Evolutionary conservation across 2,888 invertebrate genomes (phyloP), one percentile per base, ranked within the genome.

Genomic region (Phaedon cochleariae): DNA sequence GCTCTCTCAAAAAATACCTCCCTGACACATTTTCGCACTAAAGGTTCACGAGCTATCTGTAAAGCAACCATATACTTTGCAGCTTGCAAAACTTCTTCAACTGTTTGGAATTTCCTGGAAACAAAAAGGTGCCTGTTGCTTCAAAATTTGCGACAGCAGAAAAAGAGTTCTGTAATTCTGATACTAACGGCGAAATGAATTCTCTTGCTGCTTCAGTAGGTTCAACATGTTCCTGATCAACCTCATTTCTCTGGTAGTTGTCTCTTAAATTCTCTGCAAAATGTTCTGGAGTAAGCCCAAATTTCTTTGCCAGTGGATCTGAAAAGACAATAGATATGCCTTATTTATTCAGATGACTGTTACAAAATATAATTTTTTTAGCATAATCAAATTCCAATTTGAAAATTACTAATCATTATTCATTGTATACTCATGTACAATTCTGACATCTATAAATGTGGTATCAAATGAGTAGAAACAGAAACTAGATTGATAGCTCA

Each of bases 241-340:
- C 95, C 79, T 98, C 98, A 81, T 97, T 94, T 12, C 96, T 87
- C 81, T 96, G 95, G 82, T 98, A 98, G 82, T 96, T 96, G 79
- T 98, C 97, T 0, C 96, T 89, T 6, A 98, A 86, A 85, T 99
- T 98, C 85, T 98, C 97, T 0, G 96, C 97, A 82, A 96, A 97
- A 83, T 98, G 93, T 80, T 96, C 95, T 0, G 98, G 96, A 0
- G 92, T 90, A 58, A 99, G 85, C 67, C 98, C 98, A 83, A 98
- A 98, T 80, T 92, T 92, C 80, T 93, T 93, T 1, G 95, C 95
- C 49, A 98, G 87, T 0, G 91, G 90, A 76, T 90, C 93, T 90
- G 82, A 17, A 74, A 61, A 59, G 37, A 29, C 34, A 48, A 58
- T 37, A 61, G 3, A 22, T 20, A 4, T 31, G 4, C n/a, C n/a